Conservation (phyloP, 2,113 vertebrate species). For the Casuarius casuarius region DNA sequence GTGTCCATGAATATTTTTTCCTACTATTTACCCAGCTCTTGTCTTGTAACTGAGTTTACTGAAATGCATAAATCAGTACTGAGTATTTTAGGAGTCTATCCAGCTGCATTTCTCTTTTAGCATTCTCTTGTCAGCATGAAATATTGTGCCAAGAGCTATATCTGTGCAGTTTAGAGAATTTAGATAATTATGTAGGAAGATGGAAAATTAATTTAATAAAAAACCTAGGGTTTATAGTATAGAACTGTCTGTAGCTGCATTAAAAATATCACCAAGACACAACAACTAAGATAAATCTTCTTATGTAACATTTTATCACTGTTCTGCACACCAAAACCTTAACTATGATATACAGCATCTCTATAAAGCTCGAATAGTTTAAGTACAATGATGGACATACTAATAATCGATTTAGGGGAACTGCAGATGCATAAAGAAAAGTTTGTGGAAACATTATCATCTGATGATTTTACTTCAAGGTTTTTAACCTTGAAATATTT, state of each 20-base stretch:
- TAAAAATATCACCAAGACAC: background rate
- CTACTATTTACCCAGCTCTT: background rate
- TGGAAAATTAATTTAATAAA: conserved; percentile 44
- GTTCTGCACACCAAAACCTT: background rate
- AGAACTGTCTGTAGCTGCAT: background rate
- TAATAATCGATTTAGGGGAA: background rate
- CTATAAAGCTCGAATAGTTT: background rate
- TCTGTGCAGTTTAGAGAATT: conserved; percentile 21
- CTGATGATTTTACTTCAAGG: background rate
- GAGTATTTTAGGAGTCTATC: conserved; percentile 50
- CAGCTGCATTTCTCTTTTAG: conserved; percentile 43
- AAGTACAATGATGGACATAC: background rate
- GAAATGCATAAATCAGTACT: conserved; percentile 52
- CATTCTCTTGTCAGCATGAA: conserved; percentile 1
- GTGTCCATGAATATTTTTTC: background rate
- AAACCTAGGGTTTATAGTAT: background rate
- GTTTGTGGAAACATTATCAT: background rate
- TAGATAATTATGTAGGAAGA: conserved; percentile 32
- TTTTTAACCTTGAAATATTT: background rate
- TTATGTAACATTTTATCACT: conserved; percentile 15
- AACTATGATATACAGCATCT: background rate
- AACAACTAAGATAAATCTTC: background rate
- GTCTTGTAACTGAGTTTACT: conserved; percentile 20
- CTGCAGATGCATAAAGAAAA: background rate
- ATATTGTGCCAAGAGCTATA: background rate